phyloP scores from a whole-genome alignment of 1,140 invertebrate genomes.

The Ostrea edulis region DNA sequence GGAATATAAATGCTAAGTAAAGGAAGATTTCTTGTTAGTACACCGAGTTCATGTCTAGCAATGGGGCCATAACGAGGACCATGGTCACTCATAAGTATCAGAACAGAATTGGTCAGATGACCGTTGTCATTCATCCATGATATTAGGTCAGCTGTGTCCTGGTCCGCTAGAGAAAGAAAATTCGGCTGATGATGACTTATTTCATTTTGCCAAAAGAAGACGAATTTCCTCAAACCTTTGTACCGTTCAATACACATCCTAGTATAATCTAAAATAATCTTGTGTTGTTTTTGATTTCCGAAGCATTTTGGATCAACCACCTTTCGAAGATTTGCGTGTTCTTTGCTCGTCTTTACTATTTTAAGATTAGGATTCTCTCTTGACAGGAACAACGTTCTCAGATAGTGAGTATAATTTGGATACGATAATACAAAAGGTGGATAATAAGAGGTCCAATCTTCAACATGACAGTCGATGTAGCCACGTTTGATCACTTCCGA shows the following conservation, averaged over 20 bases:
- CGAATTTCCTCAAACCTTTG: slow-evolving; percentile 3
- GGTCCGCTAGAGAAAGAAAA: slow-evolving; percentile 36
- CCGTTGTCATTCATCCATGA: not conserved
- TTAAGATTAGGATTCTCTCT: not conserved
- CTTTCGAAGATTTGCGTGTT: not conserved
- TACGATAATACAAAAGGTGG: not conserved
- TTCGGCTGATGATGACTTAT: slow-evolving; percentile 46
- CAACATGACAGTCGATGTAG: not conserved
- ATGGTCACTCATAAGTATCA: slow-evolving; percentile 44
- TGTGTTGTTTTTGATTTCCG: slow-evolving; percentile 20
- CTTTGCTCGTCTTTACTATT: not conserved
- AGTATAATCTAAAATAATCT: slow-evolving; percentile 28
- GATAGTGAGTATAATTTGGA: slow-evolving; percentile 7
- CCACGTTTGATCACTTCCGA: not conserved
- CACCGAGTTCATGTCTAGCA: slow-evolving; percentile 14
- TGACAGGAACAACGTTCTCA: not conserved
- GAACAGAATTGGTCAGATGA: slow-evolving; percentile 36
- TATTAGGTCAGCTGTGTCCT: slow-evolving; percentile 33
- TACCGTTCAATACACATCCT: slow-evolving; percentile 21
- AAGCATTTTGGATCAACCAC: not conserved
- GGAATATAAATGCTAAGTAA: slow-evolving; percentile 14
- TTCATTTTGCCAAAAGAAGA: slow-evolving; percentile 37
- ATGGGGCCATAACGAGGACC: slow-evolving; percentile 43
- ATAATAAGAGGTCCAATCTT: not conserved
- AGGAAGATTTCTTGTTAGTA: slow-evolving; percentile 41